phyloP scores from a whole-genome alignment of 2,888 invertebrate genomes.

The Diarsia brunnea region DNA sequence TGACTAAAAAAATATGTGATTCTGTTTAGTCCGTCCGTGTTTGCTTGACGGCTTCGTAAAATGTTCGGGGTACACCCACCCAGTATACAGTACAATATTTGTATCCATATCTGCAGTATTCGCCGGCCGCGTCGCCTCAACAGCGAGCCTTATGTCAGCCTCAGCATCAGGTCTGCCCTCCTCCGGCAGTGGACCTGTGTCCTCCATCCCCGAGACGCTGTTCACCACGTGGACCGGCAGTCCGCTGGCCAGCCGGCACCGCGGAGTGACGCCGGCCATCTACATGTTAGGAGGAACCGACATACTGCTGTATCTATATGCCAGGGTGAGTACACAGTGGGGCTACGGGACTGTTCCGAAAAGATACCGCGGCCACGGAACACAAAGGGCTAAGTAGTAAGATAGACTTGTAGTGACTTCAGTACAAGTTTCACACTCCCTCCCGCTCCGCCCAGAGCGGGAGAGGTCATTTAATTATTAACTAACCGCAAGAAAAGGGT shows the following conservation, averaged over 20 bases:
- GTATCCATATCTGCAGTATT: slow-evolving; percentile 68
- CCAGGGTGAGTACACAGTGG: slow-evolving; percentile 87
- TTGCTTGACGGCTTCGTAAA: too few species aligned
- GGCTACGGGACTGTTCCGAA: too few species aligned
- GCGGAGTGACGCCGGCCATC: slow-evolving; percentile 90
- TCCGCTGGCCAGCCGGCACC: slow-evolving; percentile 83
- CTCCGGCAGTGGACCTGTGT: slow-evolving; percentile 74
- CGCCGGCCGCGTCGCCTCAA: slow-evolving; percentile 69
- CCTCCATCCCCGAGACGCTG: slow-evolving; percentile 80
- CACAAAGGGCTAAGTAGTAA: too few species aligned
- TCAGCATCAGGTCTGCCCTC: slow-evolving; percentile 64
- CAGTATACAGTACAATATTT: neutral
- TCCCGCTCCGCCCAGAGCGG: too few species aligned
- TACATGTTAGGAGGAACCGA: slow-evolving; percentile 92
- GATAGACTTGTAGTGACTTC: too few species aligned
- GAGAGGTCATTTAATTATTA: too few species aligned
- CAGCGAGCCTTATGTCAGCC: slow-evolving; percentile 59
- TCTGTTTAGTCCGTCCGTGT: too few species aligned
- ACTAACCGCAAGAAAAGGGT: too few species aligned
- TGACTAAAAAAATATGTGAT: too few species aligned
- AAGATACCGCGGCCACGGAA: too few species aligned
- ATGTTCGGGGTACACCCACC: too few species aligned
- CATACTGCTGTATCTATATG: slow-evolving; percentile 92
- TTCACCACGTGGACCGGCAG: slow-evolving; percentile 77
- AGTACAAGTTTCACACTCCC: too few species aligned